Percentiles rank a stretch among this genome's conserved stretches.
Evolutionary conservation across 2,797 vertebrate species (phyloP).

Genomic region (Bovichtus variegatus): DNA sequence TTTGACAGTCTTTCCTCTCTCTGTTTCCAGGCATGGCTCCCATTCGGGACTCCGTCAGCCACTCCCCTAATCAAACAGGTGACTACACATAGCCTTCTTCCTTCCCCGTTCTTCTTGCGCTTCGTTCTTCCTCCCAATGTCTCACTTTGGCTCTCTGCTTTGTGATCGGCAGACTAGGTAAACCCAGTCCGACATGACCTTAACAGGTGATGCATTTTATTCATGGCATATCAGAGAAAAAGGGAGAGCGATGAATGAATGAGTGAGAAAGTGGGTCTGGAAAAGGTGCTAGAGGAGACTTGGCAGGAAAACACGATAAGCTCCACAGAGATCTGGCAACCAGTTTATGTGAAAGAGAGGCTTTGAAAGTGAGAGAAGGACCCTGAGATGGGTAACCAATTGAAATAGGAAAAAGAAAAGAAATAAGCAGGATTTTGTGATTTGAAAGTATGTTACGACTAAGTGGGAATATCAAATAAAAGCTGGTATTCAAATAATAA

Average conservation of each 20-base stretch:
- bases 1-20: conserved; percentile 80
- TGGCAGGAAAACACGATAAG: conserved; percentile 60
- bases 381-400: background rate
- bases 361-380: conserved; percentile 23
- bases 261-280: conserved; percentile 35
- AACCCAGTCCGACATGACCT: conserved; percentile 22
- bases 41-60: conserved; percentile 97
- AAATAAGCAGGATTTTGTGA: background rate
- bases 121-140: conserved; percentile 17
- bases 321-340: conserved; percentile 64
- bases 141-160: conserved; percentile 32
- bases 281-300: conserved; percentile 56
- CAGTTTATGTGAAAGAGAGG: conserved; percentile 52
- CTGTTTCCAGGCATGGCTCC: conserved; percentile 94
- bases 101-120: conserved; percentile 26
- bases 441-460: background rate
- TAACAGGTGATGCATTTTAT: conserved; percentile 32
- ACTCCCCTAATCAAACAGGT: conserved; percentile 98
- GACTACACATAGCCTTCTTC: conserved; percentile 74
- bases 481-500: background rate
- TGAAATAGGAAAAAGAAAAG: background rate
- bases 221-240: conserved; percentile 3
- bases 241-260: conserved; percentile 3
- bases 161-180: background rate
- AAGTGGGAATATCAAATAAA: background rate